These are phyloP conservation scores for Passer domesticus DNA, from an alignment of 2,113 vertebrate genomes.

Conservation along the genomic window DNA sequence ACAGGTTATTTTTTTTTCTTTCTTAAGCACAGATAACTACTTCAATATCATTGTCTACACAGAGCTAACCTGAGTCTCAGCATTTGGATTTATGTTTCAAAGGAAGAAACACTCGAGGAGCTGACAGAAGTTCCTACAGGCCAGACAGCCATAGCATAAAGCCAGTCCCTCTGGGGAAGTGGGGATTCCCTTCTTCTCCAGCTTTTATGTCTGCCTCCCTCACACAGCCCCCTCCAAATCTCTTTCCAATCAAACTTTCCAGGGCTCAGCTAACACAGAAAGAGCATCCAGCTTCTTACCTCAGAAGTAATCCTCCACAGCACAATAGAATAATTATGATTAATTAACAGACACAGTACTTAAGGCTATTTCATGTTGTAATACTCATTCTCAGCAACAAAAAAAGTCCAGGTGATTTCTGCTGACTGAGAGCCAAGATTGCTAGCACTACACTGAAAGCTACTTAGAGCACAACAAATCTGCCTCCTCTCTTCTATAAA, in stretches of 20 bases:
- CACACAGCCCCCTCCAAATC: background rate
- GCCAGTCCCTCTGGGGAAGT: background rate
- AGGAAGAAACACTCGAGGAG: background rate
- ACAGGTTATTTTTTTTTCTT: background rate
- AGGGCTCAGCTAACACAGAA: background rate
- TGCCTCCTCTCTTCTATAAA: background rate
- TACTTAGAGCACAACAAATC: background rate
- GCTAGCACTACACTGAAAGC: background rate
- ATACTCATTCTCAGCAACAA: background rate
- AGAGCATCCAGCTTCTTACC: background rate
- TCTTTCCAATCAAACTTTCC: background rate
- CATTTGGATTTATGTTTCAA: background rate
- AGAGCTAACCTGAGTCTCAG: background rate
- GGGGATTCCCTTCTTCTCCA: background rate
- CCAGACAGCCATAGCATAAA: background rate
- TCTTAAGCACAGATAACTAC: background rate
- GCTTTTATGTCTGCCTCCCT: background rate
- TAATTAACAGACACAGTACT: background rate
- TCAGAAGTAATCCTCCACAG: background rate
- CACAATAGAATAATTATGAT: background rate
- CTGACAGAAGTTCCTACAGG: background rate
- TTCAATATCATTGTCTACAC: rapidly evolving
- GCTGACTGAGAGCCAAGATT: background rate
- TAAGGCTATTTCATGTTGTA: background rate
- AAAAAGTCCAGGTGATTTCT: background rate